phyloP scores from a whole-genome alignment of 1,140 invertebrate species.

The Goniozus legneri region DNA sequence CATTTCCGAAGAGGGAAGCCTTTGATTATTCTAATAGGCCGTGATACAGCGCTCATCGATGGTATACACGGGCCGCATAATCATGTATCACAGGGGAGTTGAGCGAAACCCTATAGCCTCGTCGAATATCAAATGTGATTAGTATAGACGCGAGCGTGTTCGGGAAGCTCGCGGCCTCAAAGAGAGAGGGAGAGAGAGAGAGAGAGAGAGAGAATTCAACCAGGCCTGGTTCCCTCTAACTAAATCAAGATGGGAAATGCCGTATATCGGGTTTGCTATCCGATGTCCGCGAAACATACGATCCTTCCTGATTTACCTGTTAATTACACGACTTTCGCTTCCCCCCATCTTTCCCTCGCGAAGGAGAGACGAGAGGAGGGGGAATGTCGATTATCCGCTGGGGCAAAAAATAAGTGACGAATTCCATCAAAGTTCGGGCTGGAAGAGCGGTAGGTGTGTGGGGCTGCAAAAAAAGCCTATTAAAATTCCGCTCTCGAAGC shows the following conservation, averaged over 20 bases:
- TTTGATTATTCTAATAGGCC: conserved; percentile 8
- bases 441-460: too few species aligned
- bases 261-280: neutral
- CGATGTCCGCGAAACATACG: too few species aligned
- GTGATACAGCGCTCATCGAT: neutral
- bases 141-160: too few species aligned
- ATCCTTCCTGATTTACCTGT: too few species aligned
- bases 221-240: neutral
- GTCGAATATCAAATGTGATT: conserved; percentile 29
- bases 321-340: too few species aligned
- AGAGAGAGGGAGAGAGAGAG: too few species aligned
- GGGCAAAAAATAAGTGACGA: too few species aligned
- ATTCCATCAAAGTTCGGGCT: too few species aligned
- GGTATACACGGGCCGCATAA: conserved; percentile 6
- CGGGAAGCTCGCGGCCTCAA: too few species aligned
- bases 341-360: too few species aligned
- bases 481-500: neutral
- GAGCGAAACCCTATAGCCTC: conserved; percentile 25
- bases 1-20: too few species aligned
- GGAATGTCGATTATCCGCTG: neutral
- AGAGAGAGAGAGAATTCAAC: too few species aligned
- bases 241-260: neutral
- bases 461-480: neutral
- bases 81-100: conserved; percentile 17
- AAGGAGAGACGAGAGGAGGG: conserved; percentile 1